Evolutionary conservation across 1,140 invertebrate species (phyloP), one percentile per base, ranked within the genome.

Genomic region (Orussus abietinus): DNA sequence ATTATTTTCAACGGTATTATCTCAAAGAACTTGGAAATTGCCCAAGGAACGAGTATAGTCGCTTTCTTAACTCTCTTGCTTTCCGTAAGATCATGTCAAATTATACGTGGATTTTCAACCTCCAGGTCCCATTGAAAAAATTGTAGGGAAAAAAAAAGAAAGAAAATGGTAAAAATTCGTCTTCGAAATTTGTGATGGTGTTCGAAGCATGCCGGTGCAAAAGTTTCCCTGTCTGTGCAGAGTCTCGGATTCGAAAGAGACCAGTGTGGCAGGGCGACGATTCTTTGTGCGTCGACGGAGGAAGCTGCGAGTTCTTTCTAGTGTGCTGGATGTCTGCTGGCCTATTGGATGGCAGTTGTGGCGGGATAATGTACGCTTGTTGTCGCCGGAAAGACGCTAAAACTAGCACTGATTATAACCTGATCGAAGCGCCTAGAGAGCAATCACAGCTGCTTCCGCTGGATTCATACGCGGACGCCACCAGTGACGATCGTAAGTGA

Each of bases 291-390:
- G 62, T 69, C 56, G 80, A 85, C 56, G 86, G 86, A 52, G 86
- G 88, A 29, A 86, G 80, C 50, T 95, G 91, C 69, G 89, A 94
- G 75, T 93, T 93, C 76, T 92, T 93, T 77, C 77, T 94, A 52
- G 83, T 86, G 63, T 93, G 90, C 74, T 94, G 90, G 91, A 82
- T 94, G 77, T 81, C 85, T 30, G 88, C 89, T 47, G 91, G 91
- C 44, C 78, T 91, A 45, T 79, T 94, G 57, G 88, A 92, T 59
- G 87, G 86, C 55, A 81, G 85, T 55, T 94, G 90, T 71, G 85
- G 87, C 55, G 80, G 85, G 43, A 77, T 94, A 59, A 78, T 95
- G 49, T 88, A 84, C 62, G 88, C 88, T 45, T 94, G 92, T 78
- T 95, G 91, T 72, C 84, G 88, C 60, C 81, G 84, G 66, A 80